Conservation (phyloP, 2,113 vertebrate genomes). For the Neotoma lepida region DNA sequence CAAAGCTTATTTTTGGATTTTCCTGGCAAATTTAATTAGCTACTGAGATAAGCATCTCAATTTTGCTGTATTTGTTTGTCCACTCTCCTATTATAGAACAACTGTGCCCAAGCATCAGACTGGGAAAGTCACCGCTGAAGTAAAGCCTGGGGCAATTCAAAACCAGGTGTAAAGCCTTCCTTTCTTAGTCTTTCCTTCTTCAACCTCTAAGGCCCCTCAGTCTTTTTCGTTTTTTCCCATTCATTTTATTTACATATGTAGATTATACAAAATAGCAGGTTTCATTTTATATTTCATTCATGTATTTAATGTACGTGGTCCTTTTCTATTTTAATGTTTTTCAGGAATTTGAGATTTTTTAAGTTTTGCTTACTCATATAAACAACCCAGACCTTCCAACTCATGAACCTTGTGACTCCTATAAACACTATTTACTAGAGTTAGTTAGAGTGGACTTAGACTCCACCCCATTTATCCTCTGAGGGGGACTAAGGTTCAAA, state of each 20-base stretch:
- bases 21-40: slow-evolving; percentile 54
- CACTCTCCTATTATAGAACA: slow-evolving; percentile 19
- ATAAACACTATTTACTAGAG: neutral
- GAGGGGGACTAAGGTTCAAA: slow-evolving; percentile 27
- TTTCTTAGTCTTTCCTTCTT: neutral
- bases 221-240: slow-evolving; percentile 50
- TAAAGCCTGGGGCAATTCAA: slow-evolving; percentile 59
- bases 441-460: neutral
- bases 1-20: slow-evolving; percentile 60
- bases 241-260: neutral
- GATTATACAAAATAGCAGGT: neutral
- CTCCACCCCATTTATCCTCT: slow-evolving; percentile 29
- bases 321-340: slow-evolving; percentile 54
- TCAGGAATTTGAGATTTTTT: slow-evolving; percentile 41
- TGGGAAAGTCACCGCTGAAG: slow-evolving; percentile 58
- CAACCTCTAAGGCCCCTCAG: neutral
- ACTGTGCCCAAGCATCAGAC: slow-evolving; percentile 37
- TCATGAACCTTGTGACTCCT: slow-evolving; percentile 23
- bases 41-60: slow-evolving; percentile 37
- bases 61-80: slow-evolving; percentile 52
- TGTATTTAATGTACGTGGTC: neutral
- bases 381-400: neutral
- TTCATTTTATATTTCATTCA: neutral
- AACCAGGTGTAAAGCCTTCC: neutral
- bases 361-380: slow-evolving; percentile 33